Evolutionary conservation across 2,888 invertebrate species (phyloP).

Genomic region (Fabriciana adippe): DNA sequence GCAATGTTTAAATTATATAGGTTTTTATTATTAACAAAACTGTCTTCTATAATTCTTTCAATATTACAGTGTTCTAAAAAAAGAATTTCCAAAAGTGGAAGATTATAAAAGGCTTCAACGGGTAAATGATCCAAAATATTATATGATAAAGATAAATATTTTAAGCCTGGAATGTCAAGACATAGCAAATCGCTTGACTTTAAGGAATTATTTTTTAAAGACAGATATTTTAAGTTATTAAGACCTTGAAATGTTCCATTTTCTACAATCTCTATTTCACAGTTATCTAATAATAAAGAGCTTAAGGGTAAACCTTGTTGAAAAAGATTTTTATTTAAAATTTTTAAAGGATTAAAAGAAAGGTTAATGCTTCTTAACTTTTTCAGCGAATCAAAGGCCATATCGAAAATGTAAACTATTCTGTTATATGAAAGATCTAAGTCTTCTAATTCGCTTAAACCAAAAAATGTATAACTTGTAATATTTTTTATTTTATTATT

Average conservation of each 20-base stretch:
- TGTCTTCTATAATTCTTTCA: constrained; percentile 84
- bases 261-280: constrained; percentile 88
- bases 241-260: constrained; percentile 88
- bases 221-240: constrained; percentile 89
- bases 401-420: constrained; percentile 86
- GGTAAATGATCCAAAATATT: constrained; percentile 90
- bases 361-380: constrained; percentile 90
- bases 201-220: constrained; percentile 88
- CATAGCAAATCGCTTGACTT: constrained; percentile 86
- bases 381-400: constrained; percentile 89
- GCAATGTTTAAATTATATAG: constrained; percentile 88
- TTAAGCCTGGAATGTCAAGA: constrained; percentile 88
- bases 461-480: constrained; percentile 87
- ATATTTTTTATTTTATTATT: constrained; percentile 87
- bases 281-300: constrained; percentile 88
- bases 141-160: constrained; percentile 87
- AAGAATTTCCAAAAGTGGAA: constrained; percentile 89
- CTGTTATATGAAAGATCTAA: constrained; percentile 88
- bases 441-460: constrained; percentile 89
- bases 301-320: constrained; percentile 89
- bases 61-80: constrained; percentile 87
- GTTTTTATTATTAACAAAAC: constrained; percentile 89
- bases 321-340: constrained; percentile 88
- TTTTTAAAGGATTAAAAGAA: constrained; percentile 88
- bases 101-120: constrained; percentile 86